Conservation (phyloP, 1,140 invertebrate species). For the Muscidifurax raptorellus region DNA sequence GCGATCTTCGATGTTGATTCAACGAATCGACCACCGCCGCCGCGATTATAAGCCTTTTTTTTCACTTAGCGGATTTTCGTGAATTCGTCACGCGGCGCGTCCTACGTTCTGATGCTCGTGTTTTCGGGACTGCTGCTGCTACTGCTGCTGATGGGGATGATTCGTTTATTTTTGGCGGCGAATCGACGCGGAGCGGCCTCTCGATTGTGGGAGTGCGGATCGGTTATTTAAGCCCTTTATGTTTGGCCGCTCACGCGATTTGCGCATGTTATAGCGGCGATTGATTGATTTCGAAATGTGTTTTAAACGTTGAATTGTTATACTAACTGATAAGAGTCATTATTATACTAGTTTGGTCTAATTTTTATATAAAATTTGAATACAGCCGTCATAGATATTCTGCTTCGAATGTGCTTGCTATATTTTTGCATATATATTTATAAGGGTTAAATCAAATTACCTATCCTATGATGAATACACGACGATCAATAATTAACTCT, state of each 20-base stretch:
- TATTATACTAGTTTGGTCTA: too few relatives aligned
- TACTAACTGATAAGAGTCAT: too few relatives aligned
- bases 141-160: not conserved
- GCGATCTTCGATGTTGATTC: constrained; percentile 9
- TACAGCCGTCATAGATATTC: too few relatives aligned
- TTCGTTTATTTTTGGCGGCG: not conserved
- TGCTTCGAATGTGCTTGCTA: too few relatives aligned
- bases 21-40: not conserved
- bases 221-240: not conserved
- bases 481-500: too few relatives aligned
- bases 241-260: not conserved
- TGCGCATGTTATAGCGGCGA: not conserved
- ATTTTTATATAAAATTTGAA: too few relatives aligned
- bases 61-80: constrained; percentile 21
- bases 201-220: not conserved
- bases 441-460: too few relatives aligned
- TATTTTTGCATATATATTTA: too few relatives aligned
- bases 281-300: not conserved
- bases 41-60: not conserved
- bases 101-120: not conserved
- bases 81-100: constrained; percentile 32
- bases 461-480: too few relatives aligned
- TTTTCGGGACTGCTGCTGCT: not conserved
- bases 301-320: too few relatives aligned
- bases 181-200: not conserved